Conservation (phyloP, 2,113 vertebrate species). For the Datnioides undecimradiatus region DNA sequence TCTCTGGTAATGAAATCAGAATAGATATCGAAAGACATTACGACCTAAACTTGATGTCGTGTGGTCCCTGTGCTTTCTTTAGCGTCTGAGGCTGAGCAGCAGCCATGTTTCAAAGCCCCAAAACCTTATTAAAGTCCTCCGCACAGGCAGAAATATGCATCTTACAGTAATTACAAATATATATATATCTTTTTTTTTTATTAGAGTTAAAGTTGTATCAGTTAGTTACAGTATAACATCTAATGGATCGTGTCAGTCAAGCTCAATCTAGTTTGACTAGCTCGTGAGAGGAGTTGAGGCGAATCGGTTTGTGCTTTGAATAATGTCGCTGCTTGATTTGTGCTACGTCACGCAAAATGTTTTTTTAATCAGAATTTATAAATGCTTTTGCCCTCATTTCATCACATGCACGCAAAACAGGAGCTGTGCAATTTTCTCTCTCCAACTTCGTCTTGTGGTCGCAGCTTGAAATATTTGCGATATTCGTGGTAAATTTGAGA, state of each 20-base stretch:
- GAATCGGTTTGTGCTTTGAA: too few relatives aligned
- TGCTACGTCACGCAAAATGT: background rate
- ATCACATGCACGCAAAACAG: too few relatives aligned
- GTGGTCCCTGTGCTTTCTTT: conserved; percentile 12
- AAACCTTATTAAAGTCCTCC: too few relatives aligned
- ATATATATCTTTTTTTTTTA: too few relatives aligned
- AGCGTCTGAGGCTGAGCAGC: conserved; percentile 34
- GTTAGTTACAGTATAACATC: background rate
- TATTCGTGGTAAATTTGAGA: too few relatives aligned
- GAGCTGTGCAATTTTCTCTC: too few relatives aligned
- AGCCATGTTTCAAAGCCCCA: conserved; percentile 1
- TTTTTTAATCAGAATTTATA: background rate
- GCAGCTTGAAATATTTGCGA: too few relatives aligned
- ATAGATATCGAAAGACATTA: too few relatives aligned
- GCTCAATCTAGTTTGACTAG: background rate
- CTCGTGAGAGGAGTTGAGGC: background rate
- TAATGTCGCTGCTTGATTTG: too few relatives aligned
- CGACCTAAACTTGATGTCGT: too few relatives aligned
- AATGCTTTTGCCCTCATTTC: background rate
- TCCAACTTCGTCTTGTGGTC: too few relatives aligned
- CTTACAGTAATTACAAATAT: background rate
- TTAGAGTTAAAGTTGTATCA: background rate
- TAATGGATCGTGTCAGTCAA: background rate
- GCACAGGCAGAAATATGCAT: background rate
- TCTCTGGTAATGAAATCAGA: background rate